Base-by-base conservation (phyloP, 2,797 vertebrate species). In the Sebastes taczanowskii region DNA sequence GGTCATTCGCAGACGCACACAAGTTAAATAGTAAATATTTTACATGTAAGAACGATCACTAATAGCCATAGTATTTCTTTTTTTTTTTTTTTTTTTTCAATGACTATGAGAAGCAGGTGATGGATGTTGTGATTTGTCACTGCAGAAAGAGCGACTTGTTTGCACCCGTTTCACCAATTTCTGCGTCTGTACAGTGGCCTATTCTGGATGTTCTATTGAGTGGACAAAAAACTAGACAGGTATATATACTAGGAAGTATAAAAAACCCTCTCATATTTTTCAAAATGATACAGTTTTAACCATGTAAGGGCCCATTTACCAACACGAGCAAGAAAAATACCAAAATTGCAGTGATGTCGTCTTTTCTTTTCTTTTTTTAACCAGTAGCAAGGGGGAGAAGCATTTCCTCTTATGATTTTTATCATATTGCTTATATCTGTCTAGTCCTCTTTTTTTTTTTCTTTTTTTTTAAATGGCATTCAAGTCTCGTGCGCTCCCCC, bases 121-220 rank as follows among this genome's bases (percentile, higher is more conserved):
- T 74, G 38, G 64, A 2, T 58, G 18, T 75, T 81, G 56, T 53
- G 80, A 79, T 63, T 32, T 73, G 68, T 83, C 59, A 52, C 68
- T 74, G 62, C 66, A 75, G 77, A 80, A 75, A 63, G 2, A 6
- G 20, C 27, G 23, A 34, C 67, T 70, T 75, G 34, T 86, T 89
- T 88, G 55, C 76, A 76, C 27, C 18, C 60, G 63, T 82, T 92
- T 73, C 55, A 35, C 20, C 83, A 67, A 81, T 88, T 80, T 84
- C 81, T 74, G 71, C 11, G 2, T 74, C 59, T 30, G 88, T 88
- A 71, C 89, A 86, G 82, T 34, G 60, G 83, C 72, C 83, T 92
- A 59, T 90, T 89, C 77, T 92, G 90, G 58, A 77, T 84, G 89
- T 85, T 18, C 3, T 23, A 84, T 27, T 42, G 5, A 71, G 25